Evolutionary conservation across 2,888 invertebrate genomes (phyloP).

Genomic region (Bimastos eiseni): DNA sequence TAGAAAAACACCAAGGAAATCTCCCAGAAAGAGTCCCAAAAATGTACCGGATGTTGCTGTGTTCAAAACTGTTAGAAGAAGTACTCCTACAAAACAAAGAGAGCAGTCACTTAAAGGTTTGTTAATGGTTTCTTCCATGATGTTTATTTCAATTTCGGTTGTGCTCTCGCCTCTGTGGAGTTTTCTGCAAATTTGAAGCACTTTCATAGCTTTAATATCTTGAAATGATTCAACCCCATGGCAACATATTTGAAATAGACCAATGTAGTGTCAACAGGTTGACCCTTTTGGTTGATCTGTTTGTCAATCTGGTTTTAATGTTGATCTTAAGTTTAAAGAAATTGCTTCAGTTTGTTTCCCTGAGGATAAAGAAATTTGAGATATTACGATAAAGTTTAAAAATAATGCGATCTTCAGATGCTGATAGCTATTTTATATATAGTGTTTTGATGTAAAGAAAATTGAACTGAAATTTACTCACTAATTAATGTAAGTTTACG

Average conservation of each 20-base stretch:
- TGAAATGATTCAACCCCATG: too few relatives aligned
- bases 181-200: too few relatives aligned
- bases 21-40: neutral
- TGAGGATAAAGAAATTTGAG: too few relatives aligned
- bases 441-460: neutral
- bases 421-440: neutral
- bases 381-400: neutral
- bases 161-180: too few relatives aligned
- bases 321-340: neutral
- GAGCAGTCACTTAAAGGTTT: neutral
- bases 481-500: too few relatives aligned
- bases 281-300: too few relatives aligned
- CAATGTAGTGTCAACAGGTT: too few relatives aligned
- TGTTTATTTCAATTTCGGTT: too few relatives aligned
- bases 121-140: neutral
- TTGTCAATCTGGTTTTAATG: too few relatives aligned
- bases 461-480: neutral
- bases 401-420: neutral
- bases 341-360: neutral
- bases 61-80: neutral
- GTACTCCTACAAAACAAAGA: neutral
- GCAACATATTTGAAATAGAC: too few relatives aligned
- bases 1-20: neutral
- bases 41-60: neutral
- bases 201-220: too few relatives aligned